Evolutionary conservation across 2,113 vertebrate genomes (phyloP), one percentile per base, ranked within the genome.

Genomic region (Poeciliopsis occidentalis): DNA sequence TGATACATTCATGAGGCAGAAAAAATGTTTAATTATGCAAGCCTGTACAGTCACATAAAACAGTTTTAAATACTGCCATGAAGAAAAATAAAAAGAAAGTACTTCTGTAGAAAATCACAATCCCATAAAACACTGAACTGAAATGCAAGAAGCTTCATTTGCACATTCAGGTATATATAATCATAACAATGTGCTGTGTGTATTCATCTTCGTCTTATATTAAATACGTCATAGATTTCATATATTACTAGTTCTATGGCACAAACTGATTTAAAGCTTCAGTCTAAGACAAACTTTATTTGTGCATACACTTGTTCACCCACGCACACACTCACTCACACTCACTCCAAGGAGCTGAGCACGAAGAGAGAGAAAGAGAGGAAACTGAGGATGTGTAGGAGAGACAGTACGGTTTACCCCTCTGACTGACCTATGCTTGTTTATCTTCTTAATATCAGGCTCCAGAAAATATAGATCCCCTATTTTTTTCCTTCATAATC

Each of bases 171-270:
- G 34, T 75, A 83, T 88, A 89, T 71, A 85, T 88, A 6, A 24
- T 81, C 74, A 85, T 82, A 85, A 88, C 86, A 92, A 80, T 92
- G 89, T 90, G 86, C 90, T 88, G 78, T 76, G 83, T 85, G 83
- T 89, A 82, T 64, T 85, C 75, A 79, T 88, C 79, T 83, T 88
- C 65, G 74, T 83, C 8, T 80, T 72, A 78, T 71, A 75, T 91
- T 86, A 89, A 92, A 91, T 90, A 85, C 82, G 86, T 74, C 57
- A 79, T 83, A 51, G 4, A 82, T 75, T 73, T 87, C 54, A 71
- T 86, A 92, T 81, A 81, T 88, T 88, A 85, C 82, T 84, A 66
- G 61, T 85, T 67, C 78, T 87, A 90, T 85, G 71, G 75, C 86
- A 89, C 85, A 87, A 84, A 81, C 68, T 83, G 75, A 72, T 72